Base-by-base conservation (phyloP, 2,888 invertebrate species). In the Habrosyne pyritoides region DNA sequence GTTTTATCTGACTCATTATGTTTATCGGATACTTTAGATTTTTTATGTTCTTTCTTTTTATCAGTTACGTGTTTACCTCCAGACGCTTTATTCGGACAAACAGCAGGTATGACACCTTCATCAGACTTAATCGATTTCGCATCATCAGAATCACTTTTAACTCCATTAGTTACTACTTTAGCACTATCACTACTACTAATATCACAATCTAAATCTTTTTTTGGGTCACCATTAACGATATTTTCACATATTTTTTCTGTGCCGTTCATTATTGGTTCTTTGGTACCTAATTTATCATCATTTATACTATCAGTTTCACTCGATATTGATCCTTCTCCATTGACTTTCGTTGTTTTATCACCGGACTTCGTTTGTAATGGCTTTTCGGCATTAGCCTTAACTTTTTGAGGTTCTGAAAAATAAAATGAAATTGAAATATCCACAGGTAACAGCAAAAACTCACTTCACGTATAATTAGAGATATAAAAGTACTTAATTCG, bases 161-260 rank as follows among this genome's bases (percentile, higher is more conserved):
- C 77, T 77, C 92, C 92, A 83, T 92, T 92, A 88, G 87, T 83
- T 83, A 90, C 89, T 91, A 91, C 66, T 86, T 89, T 91, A 88
- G 81, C 75, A 80, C 83, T 89, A 87, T 85, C 82, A 88, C 82
- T 91, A 91, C 86, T 88, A 85, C 89, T 91, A 92, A 91, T 92
- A 92, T 92, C 92, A 91, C 92, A 92, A 84, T 90, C 88, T 79
- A 83, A 83, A 80, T 82, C 77, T 80, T 84, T 86, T 84, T 86
- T 90, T 77, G 85, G 75, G 67, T 87, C 83, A 77, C 90, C 91
- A 71, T 92, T 91, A 66, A 85, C 68, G 77, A 88, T 76, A 71
- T 79, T 83, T 65, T 81, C 80, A 64, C 64, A 68, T 63, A 73
- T 66, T 69, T 77, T 80, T 59, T 86, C 84, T 69, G 87, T 86